Conservation (phyloP, 2,113 vertebrate genomes). For the Ageneiosus marmoratus region DNA sequence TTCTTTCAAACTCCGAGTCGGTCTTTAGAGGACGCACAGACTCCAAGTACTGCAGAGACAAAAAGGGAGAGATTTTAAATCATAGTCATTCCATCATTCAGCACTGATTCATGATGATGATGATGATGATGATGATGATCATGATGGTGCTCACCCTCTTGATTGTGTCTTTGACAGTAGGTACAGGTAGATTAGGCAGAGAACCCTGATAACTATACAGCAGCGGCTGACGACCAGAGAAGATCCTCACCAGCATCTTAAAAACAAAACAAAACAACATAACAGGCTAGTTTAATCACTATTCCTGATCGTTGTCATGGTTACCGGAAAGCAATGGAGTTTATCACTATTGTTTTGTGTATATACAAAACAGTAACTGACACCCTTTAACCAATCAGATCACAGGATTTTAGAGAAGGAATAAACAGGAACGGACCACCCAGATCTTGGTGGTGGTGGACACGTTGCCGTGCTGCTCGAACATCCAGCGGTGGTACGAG, state of each 20-base stretch:
- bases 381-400: background rate
- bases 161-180: slow-evolving; percentile 79
- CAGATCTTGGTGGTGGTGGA: slow-evolving; percentile 87
- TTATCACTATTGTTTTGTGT: too few species aligned
- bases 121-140: background rate
- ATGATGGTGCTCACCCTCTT: slow-evolving; percentile 76
- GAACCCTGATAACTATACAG: slow-evolving; percentile 88
- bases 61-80: background rate
- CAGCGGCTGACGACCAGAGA: slow-evolving; percentile 84
- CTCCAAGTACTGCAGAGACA: slow-evolving; percentile 78
- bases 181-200: slow-evolving; percentile 84
- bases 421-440: slow-evolving; percentile 75
- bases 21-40: slow-evolving; percentile 79
- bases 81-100: background rate
- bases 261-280: slow-evolving; percentile 35
- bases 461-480: slow-evolving; percentile 82
- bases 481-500: slow-evolving; percentile 90
- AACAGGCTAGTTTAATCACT: background rate
- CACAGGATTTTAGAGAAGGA: background rate
- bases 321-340: background rate
- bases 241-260: slow-evolving; percentile 87
- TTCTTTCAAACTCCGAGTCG: slow-evolving; percentile 71
- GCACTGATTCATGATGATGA: background rate
- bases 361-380: too few species aligned
- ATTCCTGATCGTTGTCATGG: background rate